Conservation (phyloP, 1,140 invertebrate genomes). For the Drosophila gunungcola region DNA sequence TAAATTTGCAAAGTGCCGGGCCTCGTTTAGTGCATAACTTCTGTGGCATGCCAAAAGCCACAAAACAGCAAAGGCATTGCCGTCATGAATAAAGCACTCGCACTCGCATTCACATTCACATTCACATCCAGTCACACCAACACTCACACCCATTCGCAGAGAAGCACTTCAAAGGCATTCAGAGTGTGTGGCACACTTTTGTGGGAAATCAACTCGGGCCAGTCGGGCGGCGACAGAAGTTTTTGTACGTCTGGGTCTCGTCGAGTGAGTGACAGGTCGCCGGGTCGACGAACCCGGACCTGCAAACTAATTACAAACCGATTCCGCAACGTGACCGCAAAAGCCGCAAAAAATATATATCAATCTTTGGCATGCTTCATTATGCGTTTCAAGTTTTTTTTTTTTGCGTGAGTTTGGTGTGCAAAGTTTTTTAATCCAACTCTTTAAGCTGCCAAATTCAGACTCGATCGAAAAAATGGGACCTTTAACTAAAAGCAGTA, state of each 20-base stretch:
- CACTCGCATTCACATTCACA: constrained; percentile 32
- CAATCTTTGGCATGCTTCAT: constrained; percentile 21
- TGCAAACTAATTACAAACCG: constrained; percentile 64
- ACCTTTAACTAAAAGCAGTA: too few species aligned
- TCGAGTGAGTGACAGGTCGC: constrained; percentile 52
- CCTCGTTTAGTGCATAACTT: constrained; percentile 77
- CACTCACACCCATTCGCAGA: constrained; percentile 12
- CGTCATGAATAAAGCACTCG: constrained; percentile 65
- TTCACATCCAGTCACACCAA: constrained; percentile 11
- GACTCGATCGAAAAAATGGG: not conserved
- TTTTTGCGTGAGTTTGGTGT: not conserved
- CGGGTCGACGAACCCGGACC: constrained; percentile 52
- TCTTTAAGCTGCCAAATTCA: not conserved
- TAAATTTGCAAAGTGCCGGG: constrained; percentile 75
- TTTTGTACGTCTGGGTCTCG: constrained; percentile 45
- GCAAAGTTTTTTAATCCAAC: not conserved
- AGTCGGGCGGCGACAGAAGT: constrained; percentile 54
- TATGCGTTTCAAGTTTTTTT: constrained; percentile 1
- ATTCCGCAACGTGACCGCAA: constrained; percentile 42
- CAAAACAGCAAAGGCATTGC: constrained; percentile 75
- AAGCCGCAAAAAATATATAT: constrained; percentile 53
- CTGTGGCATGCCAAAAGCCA: constrained; percentile 79
- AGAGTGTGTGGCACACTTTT: constrained; percentile 70
- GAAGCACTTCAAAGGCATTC: constrained; percentile 75
- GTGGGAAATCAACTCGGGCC: constrained; percentile 42